Base-by-base conservation (phyloP, 2,888 invertebrate species). In the Nymphalis urticae region DNA sequence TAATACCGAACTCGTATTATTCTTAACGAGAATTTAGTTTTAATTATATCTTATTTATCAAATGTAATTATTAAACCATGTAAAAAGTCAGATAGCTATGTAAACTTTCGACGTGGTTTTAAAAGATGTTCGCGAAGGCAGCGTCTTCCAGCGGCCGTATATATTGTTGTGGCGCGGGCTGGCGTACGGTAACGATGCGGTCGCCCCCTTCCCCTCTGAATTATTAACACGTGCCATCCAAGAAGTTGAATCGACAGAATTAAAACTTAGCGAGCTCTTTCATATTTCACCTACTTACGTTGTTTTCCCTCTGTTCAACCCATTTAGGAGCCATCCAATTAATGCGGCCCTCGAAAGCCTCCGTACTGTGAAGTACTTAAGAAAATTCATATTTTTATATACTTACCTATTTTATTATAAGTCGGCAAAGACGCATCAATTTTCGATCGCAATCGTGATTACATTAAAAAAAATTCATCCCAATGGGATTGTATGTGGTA, bases 241-340 rank as follows among this genome's bases (percentile, higher is more conserved):
- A 85, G 84, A 86, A 89, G 84, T 89, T 88, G 87, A 86, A 89
- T 88, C 85, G 86, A 85, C 88, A 83, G 84, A 88, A 90, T 89
- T 90, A 89, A 89, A 89, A 90, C 86, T 88, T 87, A 84, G 84
- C 79, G 73, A 84, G 81, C 82, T 86, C 82, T 85, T 88, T 86
- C 86, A 89, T 87, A 88, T 85, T 88, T 88, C 85, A 86, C 83
- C 80, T 80, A 82, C 80, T 84, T 81, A 81, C 74, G 76, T 73
- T 79, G 75, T 78, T 78, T 73, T 72, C 73, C 65, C 74, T 69
- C 72, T 68, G 72, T 72, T 74, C 72, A 74, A 75, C 73, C 71
- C 75, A 74, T 77, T 77, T 70, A 66, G 75, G 72, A 75, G 69
- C 66, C 73, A 65, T 71, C 64, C 74, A 78, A 79, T 79, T 79